Evolutionary conservation across 1,140 invertebrate species (phyloP), one percentile per base, ranked within the genome.

Genomic region (Trichoplusia ni): DNA sequence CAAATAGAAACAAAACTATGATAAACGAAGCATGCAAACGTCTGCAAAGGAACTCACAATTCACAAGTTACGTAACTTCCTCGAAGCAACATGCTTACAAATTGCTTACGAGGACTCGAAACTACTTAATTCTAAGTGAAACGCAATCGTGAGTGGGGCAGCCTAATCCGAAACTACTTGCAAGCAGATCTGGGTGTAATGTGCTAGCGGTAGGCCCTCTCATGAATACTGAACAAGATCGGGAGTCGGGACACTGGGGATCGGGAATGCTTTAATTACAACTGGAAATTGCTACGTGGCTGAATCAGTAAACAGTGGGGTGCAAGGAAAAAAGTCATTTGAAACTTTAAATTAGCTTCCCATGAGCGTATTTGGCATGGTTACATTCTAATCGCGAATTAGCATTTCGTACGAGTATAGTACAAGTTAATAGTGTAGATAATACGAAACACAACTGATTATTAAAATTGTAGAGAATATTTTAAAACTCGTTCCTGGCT

Each of bases 81-180:
- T 49, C 9, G 7, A 37, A 58, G 35, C 23, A 42, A 23, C 29
- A 40, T 4, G 31, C 18, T 64, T 35, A 51, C 61, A 69, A 75
- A 75, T 71, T 62, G 68, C 51, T 47, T 66, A 70, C 63, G 54
- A 71, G 49, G 54, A 67, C 62, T 64, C 37, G 54, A 54, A 75
- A 54, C 64, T 66, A 66, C 63, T 74, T 74, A 74, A 75, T 77
- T 76, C 73, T 29, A 63, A 70, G 59, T 46, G 64, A 67, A 77
- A 73, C 64, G 73, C 71, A 75, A 68, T 73, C 72, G 64, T 62
- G 54, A 76, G 67, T 46, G 70, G 29, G 72, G 58, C 63, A 67
- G 71, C 72, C 75, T 82, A 84, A 83, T 83, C 81, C 73, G 64
- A 80, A 84, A 82, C 78, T 81, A 79, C 75, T 84, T 68, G 75